Conservation (phyloP, 2,113 vertebrate species). For the Herpetotheres cachinnans region DNA sequence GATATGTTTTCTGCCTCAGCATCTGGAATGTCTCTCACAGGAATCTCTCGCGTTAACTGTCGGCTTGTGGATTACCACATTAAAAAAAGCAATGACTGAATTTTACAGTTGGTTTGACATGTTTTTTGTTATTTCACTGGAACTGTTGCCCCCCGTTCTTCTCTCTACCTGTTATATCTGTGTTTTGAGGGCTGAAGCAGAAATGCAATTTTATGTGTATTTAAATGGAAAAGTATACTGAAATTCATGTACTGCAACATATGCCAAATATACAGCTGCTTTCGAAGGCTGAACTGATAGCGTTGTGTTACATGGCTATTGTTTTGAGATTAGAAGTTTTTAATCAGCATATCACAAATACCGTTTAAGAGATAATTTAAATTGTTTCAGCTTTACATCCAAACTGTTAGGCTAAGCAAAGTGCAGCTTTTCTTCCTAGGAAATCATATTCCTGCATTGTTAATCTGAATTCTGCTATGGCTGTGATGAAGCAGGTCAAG, state of each 20-base stretch:
- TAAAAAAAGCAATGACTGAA: background rate
- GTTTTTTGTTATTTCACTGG: background rate
- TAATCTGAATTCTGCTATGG: background rate
- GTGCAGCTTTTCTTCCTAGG: background rate
- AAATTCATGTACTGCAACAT: background rate
- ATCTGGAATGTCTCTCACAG: background rate
- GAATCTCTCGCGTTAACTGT: background rate
- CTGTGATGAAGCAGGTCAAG: background rate
- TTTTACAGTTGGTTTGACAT: background rate
- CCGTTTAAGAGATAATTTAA: background rate
- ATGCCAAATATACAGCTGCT: background rate
- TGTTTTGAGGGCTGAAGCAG: background rate
- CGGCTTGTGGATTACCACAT: background rate
- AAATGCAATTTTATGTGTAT: background rate
- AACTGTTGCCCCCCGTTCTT: rapidly evolving
- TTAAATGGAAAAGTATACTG: background rate
- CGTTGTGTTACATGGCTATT: background rate
- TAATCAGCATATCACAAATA: background rate
- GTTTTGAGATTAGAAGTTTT: background rate
- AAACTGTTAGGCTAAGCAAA: background rate
- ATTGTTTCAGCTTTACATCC: background rate
- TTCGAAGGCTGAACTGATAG: background rate
- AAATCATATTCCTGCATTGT: background rate
- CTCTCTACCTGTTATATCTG: background rate
- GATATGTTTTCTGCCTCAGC: background rate